Conservation (phyloP, 1,140 invertebrate genomes). For the Campoletis sonorensis region DNA sequence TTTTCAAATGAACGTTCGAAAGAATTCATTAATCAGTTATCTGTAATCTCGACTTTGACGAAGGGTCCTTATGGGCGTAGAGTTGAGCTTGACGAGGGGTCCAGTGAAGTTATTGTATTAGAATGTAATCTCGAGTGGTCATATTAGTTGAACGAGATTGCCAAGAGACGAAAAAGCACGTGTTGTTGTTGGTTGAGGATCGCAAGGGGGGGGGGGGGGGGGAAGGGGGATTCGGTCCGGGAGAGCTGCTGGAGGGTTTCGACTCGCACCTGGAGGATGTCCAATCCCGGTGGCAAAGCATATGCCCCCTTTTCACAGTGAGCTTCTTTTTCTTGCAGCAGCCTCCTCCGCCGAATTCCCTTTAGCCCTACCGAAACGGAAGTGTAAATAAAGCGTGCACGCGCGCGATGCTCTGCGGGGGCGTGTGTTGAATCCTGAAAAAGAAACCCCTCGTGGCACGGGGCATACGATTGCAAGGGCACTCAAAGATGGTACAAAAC, state of each 20-base stretch:
- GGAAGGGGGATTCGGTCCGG: too few species aligned
- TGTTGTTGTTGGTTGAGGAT: too few species aligned
- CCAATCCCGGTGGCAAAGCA: conserved; percentile 14
- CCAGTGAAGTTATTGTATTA: too few species aligned
- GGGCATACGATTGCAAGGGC: conserved; percentile 1
- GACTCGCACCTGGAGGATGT: conserved; percentile 28
- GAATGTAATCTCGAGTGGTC: too few species aligned
- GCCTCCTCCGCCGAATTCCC: not conserved
- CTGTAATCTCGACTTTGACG: too few species aligned
- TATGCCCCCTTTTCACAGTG: conserved; percentile 1
- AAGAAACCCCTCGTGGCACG: not conserved
- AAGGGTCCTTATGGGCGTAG: too few species aligned
- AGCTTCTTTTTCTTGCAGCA: not conserved
- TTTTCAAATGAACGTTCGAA: too few species aligned
- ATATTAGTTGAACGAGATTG: too few species aligned
- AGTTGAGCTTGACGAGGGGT: too few species aligned
- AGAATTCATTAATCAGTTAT: too few species aligned
- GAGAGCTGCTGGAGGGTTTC: not conserved
- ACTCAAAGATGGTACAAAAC: conserved; percentile 20
- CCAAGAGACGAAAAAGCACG: too few species aligned
- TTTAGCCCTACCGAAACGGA: not conserved
- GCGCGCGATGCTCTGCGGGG: conserved; percentile 16
- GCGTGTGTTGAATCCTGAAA: conserved; percentile 29
- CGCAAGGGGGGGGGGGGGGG: too few species aligned
- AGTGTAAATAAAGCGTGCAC: conserved; percentile 37